A percentile compares a stretch with the other conserved stretches of the same genome.
These are phyloP conservation scores for Listronotus oregonensis DNA, from an alignment of 1,140 invertebrate genomes.

Conservation along the genomic window DNA sequence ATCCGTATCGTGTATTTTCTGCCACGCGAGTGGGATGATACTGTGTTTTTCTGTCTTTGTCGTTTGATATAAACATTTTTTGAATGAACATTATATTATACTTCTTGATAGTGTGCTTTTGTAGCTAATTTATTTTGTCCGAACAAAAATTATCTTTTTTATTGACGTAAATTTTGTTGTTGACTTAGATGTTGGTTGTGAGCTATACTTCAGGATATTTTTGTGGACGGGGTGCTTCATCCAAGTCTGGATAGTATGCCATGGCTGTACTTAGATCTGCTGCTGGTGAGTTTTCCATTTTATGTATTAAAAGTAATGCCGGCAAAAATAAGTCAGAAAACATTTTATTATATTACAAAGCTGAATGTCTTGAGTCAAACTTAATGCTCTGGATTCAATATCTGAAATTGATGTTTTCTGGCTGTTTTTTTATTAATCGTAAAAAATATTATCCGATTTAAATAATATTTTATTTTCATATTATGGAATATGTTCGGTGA, in stretches of 20 bases:
- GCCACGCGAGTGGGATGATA: background rate
- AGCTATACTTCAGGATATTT: conserved; percentile 5
- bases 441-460: too few species aligned
- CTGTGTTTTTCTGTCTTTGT: conserved; percentile 22
- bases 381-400: too few species aligned
- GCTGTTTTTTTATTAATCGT: too few species aligned
- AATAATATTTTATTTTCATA: too few species aligned
- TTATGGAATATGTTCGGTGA: too few species aligned
- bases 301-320: too few species aligned
- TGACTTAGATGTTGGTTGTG: conserved; percentile 4
- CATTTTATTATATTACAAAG: too few species aligned
- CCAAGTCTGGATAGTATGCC: conserved; percentile 41
- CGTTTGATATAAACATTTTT: conserved; percentile 8
- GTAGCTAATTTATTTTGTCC: background rate
- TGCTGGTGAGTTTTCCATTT: conserved; percentile 45
- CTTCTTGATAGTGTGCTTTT: background rate
- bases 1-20: background rate
- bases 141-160: background rate
- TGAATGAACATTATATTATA: conserved; percentile 4
- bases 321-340: too few species aligned
- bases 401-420: too few species aligned
- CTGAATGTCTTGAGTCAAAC: too few species aligned
- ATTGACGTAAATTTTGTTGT: conserved; percentile 1
- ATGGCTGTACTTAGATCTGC: conserved; percentile 54
- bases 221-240: background rate